Base-by-base conservation (phyloP, 2,113 vertebrate species). In the Bambusicola thoracicus region DNA sequence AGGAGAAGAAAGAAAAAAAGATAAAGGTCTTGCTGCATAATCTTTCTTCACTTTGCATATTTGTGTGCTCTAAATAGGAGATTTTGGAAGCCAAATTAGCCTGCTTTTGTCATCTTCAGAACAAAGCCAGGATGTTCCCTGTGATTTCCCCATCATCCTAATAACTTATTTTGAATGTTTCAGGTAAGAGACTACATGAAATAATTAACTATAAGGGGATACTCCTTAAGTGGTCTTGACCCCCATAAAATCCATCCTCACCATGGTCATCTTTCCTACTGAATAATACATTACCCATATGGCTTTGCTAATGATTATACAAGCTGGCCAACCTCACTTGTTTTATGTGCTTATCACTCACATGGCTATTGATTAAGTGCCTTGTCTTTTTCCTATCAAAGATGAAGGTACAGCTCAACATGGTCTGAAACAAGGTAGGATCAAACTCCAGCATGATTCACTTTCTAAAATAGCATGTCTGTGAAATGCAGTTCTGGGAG, bases 341-440 rank as follows among this genome's bases (percentile, higher is more conserved):
- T 70, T 95, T 94, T 91, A 91, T 91, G 81, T 85, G 89, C 89
- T 93, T 96, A 93, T 93, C 79, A 87, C 59, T 93, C 79, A 94
- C 85, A 61, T 19, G 84, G 46, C 41, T 96, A 93, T 96, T 92
- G 95, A 96, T 96, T 96, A 96, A 92, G 32, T 91, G 87, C 51
- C 92, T 91, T 76, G 79, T 89, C 74, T 65, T 70, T 41, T 94
- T 93, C 75, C 65, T 68, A 91, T 96, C 91, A 94, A 95, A 95
- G 91, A 68, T 85, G 70, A 94, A 92, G 84, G 67, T 75, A 82
- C 62, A 80, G 87, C 70, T 91, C 81, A 85, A 46, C 78, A 70
- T 16, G 43, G 81, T 67, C 85, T 67, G 74, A 66, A 91, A 91
- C 85, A 85, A 87, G 58, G 84, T 22, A 51, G 59, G 55, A 93